phyloP scores from a whole-genome alignment of 2,113 vertebrate genomes.

The Eira barbara region DNA sequence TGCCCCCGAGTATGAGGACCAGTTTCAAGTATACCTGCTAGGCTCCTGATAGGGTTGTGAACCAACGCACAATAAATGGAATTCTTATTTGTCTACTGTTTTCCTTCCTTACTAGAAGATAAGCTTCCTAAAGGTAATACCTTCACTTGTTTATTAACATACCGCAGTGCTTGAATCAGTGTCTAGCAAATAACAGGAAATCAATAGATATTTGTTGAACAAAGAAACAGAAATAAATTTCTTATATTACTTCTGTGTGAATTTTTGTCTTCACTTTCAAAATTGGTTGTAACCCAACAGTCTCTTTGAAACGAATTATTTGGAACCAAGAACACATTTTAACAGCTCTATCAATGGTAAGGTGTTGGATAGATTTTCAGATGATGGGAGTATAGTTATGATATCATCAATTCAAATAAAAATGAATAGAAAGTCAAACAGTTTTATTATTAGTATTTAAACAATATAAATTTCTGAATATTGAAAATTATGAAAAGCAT shows the following conservation, averaged over 20 bases:
- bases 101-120: neutral
- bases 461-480: neutral
- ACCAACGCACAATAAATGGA: neutral
- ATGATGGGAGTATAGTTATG: neutral
- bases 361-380: neutral
- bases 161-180: neutral
- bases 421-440: neutral
- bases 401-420: neutral
- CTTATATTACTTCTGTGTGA: neutral
- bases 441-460: neutral
- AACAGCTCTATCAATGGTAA: neutral
- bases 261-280: neutral
- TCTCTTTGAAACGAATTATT: slow-evolving; percentile 9
- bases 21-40: neutral
- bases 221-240: neutral
- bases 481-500: neutral
- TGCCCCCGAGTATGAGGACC: neutral
- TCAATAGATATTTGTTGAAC: neutral
- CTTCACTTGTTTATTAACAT: neutral
- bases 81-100: neutral
- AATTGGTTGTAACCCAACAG: neutral
- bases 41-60: neutral
- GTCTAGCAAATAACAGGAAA: neutral
- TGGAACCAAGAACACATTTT: neutral
- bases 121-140: neutral